A percentile compares a stretch with the other conserved stretches of the same genome.
Conservation (phyloP, 2,113 vertebrate genomes). For the Brachypodius melanocephalos region DNA sequence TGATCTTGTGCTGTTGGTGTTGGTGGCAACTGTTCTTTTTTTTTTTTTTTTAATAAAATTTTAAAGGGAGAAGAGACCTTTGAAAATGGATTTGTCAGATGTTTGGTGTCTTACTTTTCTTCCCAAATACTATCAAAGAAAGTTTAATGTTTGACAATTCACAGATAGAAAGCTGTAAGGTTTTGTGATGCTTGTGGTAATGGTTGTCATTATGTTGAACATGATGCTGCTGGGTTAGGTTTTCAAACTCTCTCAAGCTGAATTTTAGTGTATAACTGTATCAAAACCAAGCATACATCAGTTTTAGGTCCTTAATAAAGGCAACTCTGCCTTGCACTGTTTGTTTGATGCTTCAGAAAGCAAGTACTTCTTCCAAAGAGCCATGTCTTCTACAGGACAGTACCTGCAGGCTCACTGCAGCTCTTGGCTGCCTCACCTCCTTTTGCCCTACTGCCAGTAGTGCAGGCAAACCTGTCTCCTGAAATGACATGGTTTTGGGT, state of each 20-base stretch:
- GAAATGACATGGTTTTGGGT: background rate
- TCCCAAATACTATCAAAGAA: background rate
- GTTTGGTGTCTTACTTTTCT: background rate
- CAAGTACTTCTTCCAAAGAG: background rate
- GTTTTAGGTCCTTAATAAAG: background rate
- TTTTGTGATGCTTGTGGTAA: background rate
- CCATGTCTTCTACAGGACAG: background rate
- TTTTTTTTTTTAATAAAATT: background rate
- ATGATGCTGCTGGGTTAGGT: background rate
- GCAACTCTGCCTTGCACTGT: background rate
- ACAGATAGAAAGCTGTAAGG: background rate
- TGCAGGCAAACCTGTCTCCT: background rate
- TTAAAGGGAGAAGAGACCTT: background rate
- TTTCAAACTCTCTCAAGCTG: background rate
- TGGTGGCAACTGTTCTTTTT: background rate
- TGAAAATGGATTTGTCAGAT: background rate
- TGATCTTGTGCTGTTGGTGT: background rate
- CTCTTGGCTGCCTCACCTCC: background rate
- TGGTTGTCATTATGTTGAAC: background rate
- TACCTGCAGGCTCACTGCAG: background rate
- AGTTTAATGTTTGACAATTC: background rate
- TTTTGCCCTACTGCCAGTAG: background rate
- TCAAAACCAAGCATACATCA: background rate
- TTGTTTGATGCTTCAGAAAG: background rate
- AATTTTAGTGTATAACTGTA: background rate